A percentile compares a stretch with the other conserved stretches of the same genome.
These are phyloP conservation scores for Camponotus pennsylvanicus DNA, from an alignment of 1,140 invertebrate genomes.

Conservation along the genomic window DNA sequence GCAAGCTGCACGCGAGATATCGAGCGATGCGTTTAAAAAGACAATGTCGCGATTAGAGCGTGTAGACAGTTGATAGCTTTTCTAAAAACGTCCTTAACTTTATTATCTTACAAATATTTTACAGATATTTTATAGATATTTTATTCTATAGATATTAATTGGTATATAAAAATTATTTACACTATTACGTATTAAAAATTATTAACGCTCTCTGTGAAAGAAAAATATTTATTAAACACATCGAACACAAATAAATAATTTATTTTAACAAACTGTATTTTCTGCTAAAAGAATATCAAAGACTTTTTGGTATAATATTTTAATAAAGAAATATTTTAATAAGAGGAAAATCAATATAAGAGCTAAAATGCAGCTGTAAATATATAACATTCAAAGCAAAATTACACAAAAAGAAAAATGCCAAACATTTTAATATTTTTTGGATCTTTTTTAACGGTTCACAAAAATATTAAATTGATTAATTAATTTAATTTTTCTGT, in stretches of 20 bases:
- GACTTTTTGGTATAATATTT: not conserved
- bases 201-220: not conserved
- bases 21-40: conserved; percentile 52
- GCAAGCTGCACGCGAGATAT: conserved; percentile 29
- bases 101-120: no score
- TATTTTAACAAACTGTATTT: not conserved
- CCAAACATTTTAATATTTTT: not conserved
- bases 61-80: conserved; percentile 34
- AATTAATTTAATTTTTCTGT: conserved; percentile 4
- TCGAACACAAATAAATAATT: conserved; percentile 1
- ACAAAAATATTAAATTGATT: conserved; percentile 5
- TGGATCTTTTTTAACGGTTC: not conserved
- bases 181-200: not conserved
- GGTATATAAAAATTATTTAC: not conserved
- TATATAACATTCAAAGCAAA: not conserved
- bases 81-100: not conserved
- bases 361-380: not conserved
- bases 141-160: not conserved
- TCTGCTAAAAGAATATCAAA: not conserved
- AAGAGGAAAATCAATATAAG: not conserved
- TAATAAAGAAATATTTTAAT: not conserved
- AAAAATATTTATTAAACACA: not conserved
- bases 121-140: no score
- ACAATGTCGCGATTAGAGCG: conserved; percentile 28
- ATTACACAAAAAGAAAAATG: not conserved